Base-by-base conservation (phyloP, 2,888 invertebrate species). In the Gymnoscelis rufifasciata region DNA sequence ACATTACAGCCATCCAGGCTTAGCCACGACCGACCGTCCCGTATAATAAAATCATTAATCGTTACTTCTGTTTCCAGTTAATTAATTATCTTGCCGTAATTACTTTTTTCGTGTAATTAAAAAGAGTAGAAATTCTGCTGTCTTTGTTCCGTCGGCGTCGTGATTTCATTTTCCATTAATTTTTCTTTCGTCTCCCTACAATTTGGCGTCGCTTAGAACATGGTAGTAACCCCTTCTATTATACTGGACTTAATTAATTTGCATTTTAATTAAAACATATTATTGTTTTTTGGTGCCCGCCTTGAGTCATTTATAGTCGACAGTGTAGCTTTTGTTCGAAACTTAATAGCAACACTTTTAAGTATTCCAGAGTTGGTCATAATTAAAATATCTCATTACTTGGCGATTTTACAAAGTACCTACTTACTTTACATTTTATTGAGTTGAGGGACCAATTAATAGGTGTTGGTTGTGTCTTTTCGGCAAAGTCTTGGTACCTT, bases 181-280 rank as follows among this genome's bases (percentile, higher is more conserved):
- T 87, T 87, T 86, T 87, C 86, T 87, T 88, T 86, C 78, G 74
- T 73, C 90, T 90, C 82, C 91, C 91, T 93, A 91, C 93, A 83
- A 87, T 86, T 88, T 83, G 79, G 76, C 78, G 78, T 80, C 79
- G 78, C 79, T 76, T 70, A 71, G 77, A 78, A 83, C 79, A 82
- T 79, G 76, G 79, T 80, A 78, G 78, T 78, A 82, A 88, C 86
- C 82, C 84, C 84, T 87, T 88, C 81, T 77, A 82, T 83, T 83
- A 78, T 77, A 66, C 78, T 78, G 80, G 83, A 83, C 83, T 82
- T 82, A 83, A 84, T 82, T 82, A 87, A 86, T 83, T 83, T 79
- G 76, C 77, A 83, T 84, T 84, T 83, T 83, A 84, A 87, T 84
- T 83, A 78, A 83, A 86, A 82, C 78, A 77, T 78, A 83, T 84